Evolutionary conservation across 2,888 invertebrate species (phyloP).

Genomic region (Cephus pygmeus): DNA sequence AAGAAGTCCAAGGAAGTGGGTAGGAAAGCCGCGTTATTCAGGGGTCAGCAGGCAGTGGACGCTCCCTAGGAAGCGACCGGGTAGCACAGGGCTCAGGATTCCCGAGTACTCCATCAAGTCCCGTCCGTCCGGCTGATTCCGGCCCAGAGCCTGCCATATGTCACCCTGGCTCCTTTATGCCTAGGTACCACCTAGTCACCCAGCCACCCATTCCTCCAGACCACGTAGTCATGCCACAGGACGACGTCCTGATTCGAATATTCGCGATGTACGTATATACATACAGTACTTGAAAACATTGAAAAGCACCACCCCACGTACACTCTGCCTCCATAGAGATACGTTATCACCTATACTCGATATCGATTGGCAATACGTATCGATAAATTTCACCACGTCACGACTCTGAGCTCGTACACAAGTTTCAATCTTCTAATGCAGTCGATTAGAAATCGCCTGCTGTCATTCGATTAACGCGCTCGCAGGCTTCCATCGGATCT

Average conservation of each 20-base stretch:
- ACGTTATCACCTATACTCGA: neutral
- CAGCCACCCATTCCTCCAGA: neutral
- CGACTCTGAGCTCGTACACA: neutral
- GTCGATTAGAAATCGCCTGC: neutral
- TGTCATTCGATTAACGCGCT: neutral
- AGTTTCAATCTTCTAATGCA: neutral
- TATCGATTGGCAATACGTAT: neutral
- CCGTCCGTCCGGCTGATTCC: conserved; percentile 55
- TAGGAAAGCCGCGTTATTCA: conserved; percentile 59
- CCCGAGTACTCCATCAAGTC: conserved; percentile 60
- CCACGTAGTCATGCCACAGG: neutral
- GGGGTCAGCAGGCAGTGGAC: conserved; percentile 48
- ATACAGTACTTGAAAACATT: neutral
- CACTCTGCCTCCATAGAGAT: neutral
- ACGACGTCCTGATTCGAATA: neutral
- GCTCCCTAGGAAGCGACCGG: conserved; percentile 2
- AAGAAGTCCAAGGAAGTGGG: conserved; percentile 40
- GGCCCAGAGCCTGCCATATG: conserved; percentile 58
- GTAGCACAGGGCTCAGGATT: conserved; percentile 35
- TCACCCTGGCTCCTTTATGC: conserved; percentile 53
- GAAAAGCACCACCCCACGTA: neutral
- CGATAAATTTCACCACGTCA: neutral
- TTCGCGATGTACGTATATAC: neutral
- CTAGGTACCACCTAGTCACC: conserved; percentile 20
- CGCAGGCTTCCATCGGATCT: neutral